Evolutionary conservation across 2,797 vertebrate genomes (phyloP).

Genomic region (Lophotriccus pileatus): DNA sequence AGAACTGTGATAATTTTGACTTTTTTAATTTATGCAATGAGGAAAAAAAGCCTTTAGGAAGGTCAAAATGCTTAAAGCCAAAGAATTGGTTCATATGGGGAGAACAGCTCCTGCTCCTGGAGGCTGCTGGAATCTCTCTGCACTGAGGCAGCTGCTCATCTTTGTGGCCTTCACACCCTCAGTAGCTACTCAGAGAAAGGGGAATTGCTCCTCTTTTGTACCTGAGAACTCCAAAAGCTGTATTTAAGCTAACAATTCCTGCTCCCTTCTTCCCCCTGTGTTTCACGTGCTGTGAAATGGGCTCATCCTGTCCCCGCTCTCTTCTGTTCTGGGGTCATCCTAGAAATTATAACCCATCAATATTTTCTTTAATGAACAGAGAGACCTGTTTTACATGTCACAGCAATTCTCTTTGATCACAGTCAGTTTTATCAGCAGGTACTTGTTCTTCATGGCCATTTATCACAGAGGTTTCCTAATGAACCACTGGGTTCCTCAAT

Average conservation of each 20-base stretch:
- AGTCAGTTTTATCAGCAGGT: conserved; percentile 3
- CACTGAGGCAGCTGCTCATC: not conserved
- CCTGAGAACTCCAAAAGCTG: not conserved
- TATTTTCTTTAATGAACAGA: not conserved
- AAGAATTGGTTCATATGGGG: not conserved
- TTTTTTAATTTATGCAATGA: not conserved
- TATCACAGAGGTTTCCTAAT: conserved; percentile 16
- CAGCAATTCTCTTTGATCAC: not conserved
- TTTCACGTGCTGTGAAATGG: not conserved
- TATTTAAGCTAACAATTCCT: not conserved
- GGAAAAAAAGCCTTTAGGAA: not conserved
- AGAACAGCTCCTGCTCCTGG: not conserved
- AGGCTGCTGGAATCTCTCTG: not conserved
- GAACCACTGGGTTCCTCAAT: not conserved
- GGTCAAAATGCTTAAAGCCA: not conserved
- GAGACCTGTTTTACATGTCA: not conserved
- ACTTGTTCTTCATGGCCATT: not conserved
- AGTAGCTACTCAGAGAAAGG: not conserved
- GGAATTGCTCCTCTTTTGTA: not conserved
- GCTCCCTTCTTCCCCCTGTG: not conserved
- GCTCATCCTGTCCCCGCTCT: not conserved
- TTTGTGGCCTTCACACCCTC: not conserved
- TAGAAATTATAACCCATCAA: not conserved
- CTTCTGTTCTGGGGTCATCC: not conserved
- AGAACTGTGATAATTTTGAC: not conserved